Conservation (phyloP, 2,888 invertebrate genomes). For the Epistrophe eligans region DNA sequence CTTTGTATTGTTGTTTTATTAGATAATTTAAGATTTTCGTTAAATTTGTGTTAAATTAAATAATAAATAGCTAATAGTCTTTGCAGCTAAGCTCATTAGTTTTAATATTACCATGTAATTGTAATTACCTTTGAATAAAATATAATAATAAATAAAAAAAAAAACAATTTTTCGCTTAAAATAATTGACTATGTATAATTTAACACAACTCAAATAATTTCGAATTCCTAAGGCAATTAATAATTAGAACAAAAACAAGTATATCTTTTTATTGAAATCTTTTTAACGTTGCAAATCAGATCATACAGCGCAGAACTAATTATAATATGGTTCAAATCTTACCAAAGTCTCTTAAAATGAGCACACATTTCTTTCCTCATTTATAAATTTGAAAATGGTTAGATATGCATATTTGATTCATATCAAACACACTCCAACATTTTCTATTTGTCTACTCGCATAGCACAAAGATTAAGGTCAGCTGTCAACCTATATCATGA, state of each 20-base stretch:
- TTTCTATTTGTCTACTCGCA: not conserved
- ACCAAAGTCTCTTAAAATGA: not conserved
- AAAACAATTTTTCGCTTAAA: too few species aligned
- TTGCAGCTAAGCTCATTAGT: too few species aligned
- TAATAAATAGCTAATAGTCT: too few species aligned
- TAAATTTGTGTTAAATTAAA: too few species aligned
- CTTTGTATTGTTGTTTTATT: not conserved
- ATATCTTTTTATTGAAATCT: too few species aligned
- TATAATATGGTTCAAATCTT: not conserved
- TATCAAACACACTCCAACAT: not conserved
- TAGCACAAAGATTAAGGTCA: constrained; percentile 3
- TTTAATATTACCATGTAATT: too few species aligned
- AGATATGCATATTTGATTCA: not conserved
- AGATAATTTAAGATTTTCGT: not conserved
- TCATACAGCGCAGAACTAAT: not conserved
- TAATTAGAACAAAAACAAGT: too few species aligned
- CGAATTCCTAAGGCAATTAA: too few species aligned
- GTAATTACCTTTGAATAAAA: too few species aligned
- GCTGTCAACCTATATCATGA: constrained; percentile 2
- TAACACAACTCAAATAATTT: too few species aligned
- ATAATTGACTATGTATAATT: too few species aligned
- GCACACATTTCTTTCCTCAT: not conserved
- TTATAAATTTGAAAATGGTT: not conserved
- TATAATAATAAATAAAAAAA: too few species aligned
- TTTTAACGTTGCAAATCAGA: not conserved